Percentiles rank a stretch among this genome's conserved stretches.
Conservation (phyloP, 2,797 vertebrate genomes). For the Parambassis ranga region DNA sequence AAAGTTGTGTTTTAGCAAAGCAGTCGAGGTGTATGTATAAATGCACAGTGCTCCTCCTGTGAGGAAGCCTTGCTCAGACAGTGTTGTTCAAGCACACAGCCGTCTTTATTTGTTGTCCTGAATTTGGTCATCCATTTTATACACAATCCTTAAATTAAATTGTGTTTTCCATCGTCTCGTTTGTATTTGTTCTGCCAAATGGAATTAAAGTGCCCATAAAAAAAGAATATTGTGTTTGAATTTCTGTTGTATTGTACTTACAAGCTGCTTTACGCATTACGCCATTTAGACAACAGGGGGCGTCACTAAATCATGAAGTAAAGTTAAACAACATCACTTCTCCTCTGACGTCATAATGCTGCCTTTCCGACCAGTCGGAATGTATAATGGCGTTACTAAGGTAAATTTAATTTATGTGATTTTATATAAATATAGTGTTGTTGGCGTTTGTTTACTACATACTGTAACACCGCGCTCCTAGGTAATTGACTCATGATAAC, state of each 20-base stretch:
- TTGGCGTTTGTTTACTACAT: no score
- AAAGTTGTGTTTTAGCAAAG: slow-evolving; percentile 18
- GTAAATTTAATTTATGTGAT: no score
- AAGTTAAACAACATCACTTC: background rate
- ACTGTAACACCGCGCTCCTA: no score
- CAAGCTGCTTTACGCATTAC: no score
- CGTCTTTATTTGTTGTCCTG: slow-evolving; percentile 24
- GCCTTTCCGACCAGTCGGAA: background rate
- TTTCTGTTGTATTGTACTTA: background rate
- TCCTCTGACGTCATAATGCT: background rate
- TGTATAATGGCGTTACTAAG: no score
- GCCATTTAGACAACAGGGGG: slow-evolving; percentile 52
- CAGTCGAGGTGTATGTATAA: slow-evolving; percentile 17
- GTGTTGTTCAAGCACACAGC: slow-evolving; percentile 42
- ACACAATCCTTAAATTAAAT: slow-evolving; percentile 57
- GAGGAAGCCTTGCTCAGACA: slow-evolving; percentile 26
- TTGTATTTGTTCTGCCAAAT: slow-evolving; percentile 86
- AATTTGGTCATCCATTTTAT: slow-evolving; percentile 54
- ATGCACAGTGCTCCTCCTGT: slow-evolving; percentile 22
- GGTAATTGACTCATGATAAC: no score
- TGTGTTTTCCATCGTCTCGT: slow-evolving; percentile 66
- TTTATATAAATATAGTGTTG: no score
- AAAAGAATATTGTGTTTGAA: slow-evolving; percentile 9
- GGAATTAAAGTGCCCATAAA: slow-evolving; percentile 87
- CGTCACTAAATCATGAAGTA: background rate